Evolutionary conservation across 2,113 vertebrate species (phyloP).

Genomic region (Campylomormyrus numenius): DNA sequence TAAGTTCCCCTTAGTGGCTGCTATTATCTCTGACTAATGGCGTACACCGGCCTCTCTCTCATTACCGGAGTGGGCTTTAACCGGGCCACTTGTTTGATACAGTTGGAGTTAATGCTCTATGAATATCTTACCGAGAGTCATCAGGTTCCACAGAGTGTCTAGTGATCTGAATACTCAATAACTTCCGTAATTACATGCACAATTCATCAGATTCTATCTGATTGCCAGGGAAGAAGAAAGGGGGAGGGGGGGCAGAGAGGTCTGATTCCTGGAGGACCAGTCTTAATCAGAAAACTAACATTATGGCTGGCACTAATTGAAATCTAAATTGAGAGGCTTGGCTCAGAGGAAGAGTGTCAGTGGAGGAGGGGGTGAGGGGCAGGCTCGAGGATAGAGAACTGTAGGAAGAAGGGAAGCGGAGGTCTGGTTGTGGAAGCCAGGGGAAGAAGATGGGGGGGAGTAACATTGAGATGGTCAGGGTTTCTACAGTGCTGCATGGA

Average conservation of each 20-base stretch:
- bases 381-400: background rate
- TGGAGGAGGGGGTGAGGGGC: background rate
- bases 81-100: constrained; percentile 59
- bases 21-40: constrained; percentile 58
- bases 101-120: constrained; percentile 62
- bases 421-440: background rate
- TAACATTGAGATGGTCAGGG: background rate
- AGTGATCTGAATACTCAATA: constrained; percentile 72
- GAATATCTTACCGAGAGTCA: constrained; percentile 62
- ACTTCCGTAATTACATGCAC: constrained; percentile 71
- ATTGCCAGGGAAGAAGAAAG: constrained; percentile 64
- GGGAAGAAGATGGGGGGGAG: background rate
- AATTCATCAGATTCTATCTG: constrained; percentile 73
- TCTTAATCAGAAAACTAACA: constrained; percentile 75
- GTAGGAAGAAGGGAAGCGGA: background rate
- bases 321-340: constrained; percentile 70
- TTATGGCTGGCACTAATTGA: constrained; percentile 61
- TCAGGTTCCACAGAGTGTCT: constrained; percentile 35
- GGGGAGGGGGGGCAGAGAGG: constrained; percentile 34
- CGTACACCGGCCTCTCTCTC: constrained; percentile 52
- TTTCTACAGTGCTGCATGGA: background rate
- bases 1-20: constrained; percentile 49
- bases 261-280: constrained; percentile 72
- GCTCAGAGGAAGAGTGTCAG: constrained; percentile 50
- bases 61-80: constrained; percentile 59